Percentiles rank a stretch among this genome's conserved stretches.
Evolutionary conservation across 1,140 invertebrate genomes (phyloP).

Genomic region (Aethina tumida): DNA sequence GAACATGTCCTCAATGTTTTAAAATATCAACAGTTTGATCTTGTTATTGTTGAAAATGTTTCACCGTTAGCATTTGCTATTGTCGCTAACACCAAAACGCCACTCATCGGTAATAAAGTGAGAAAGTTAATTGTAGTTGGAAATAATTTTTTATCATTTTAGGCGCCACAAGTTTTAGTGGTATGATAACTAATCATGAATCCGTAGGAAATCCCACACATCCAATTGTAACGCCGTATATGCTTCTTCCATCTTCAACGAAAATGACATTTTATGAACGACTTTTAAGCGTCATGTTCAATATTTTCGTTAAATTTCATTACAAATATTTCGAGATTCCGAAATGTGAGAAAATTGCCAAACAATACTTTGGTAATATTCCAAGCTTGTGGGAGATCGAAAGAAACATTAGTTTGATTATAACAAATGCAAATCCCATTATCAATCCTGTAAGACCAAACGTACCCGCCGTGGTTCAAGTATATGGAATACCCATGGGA

Average conservation of each 20-base stretch:
- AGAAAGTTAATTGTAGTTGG: too few relatives aligned
- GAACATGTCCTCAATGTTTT: background rate
- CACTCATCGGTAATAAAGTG: slow-evolving; percentile 18
- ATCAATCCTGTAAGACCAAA: slow-evolving; percentile 36
- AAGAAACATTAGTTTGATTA: slow-evolving; percentile 40
- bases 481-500: slow-evolving; percentile 39
- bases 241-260: slow-evolving; percentile 24
- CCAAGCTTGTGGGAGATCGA: slow-evolving; percentile 35
- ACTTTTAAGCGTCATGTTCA: slow-evolving; percentile 18
- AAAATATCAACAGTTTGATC: slow-evolving; percentile 22
- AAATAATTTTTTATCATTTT: too few relatives aligned
- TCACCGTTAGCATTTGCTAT: slow-evolving; percentile 16
- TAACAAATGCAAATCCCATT: slow-evolving; percentile 40
- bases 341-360: slow-evolving; percentile 28
- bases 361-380: slow-evolving; percentile 35
- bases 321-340: background rate
- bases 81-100: slow-evolving; percentile 25
- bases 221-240: slow-evolving; percentile 35
- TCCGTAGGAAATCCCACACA: slow-evolving; percentile 28
- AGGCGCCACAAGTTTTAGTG: slow-evolving; percentile 6
- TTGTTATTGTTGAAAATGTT: slow-evolving; percentile 25
- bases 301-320: background rate
- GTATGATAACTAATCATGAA: slow-evolving; percentile 2
- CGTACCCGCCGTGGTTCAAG: slow-evolving; percentile 36
- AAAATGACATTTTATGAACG: slow-evolving; percentile 35